Evolutionary conservation across 1,140 invertebrate species (phyloP).

Genomic region (Euwallacea fornicatus): DNA sequence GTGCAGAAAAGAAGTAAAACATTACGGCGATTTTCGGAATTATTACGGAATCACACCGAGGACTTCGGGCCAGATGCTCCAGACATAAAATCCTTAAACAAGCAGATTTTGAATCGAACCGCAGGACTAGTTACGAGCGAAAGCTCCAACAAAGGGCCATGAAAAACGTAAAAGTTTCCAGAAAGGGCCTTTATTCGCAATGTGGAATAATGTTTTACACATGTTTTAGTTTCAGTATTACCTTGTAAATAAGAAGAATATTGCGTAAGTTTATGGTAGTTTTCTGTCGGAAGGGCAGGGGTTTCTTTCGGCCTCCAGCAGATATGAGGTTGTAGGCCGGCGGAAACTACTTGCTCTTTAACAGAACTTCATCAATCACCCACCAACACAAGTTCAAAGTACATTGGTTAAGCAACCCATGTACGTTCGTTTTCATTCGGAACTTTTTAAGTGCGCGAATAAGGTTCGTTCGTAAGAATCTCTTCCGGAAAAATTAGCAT

Average conservation of each 20-base stretch:
- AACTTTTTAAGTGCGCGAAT: too few species aligned
- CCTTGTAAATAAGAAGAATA: too few species aligned
- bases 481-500: too few species aligned
- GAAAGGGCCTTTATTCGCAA: neutral
- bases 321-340: slow-evolving; percentile 80
- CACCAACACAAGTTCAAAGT: too few species aligned
- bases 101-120: neutral
- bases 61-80: neutral
- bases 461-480: too few species aligned
- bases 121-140: too few species aligned
- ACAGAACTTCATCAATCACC: slow-evolving; percentile 1
- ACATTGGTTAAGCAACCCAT: too few species aligned
- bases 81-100: neutral
- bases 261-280: neutral
- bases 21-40: too few species aligned
- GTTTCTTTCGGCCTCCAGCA: slow-evolving; percentile 93
- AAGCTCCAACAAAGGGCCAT: too few species aligned
- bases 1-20: neutral
- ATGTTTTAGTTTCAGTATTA: too few species aligned
- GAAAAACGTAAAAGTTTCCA: neutral
- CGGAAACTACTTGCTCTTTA: slow-evolving; percentile 82
- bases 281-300: slow-evolving; percentile 58
- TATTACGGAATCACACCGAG: neutral
- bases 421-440: too few species aligned
- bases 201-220: too few species aligned